These are phyloP conservation scores for Drosophila acutilabella DNA, from an alignment of 2,888 invertebrate genomes.

Conservation along the genomic window DNA sequence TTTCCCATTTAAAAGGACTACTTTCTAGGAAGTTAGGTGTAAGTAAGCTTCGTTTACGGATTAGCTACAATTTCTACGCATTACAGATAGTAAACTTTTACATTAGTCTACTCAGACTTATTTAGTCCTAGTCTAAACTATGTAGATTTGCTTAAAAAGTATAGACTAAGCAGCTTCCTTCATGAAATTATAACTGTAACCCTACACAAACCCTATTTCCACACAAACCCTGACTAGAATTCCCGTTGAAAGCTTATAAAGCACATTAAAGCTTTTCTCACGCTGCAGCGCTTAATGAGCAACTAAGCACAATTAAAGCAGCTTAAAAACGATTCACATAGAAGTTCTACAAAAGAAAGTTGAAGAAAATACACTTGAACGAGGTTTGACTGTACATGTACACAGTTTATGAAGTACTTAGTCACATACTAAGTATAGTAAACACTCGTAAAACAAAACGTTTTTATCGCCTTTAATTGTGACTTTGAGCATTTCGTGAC, in stretches of 20 bases:
- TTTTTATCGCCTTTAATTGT: constrained; percentile 37
- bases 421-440: constrained; percentile 17
- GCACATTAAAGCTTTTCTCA: constrained; percentile 9
- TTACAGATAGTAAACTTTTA: no score
- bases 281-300: not conserved
- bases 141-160: no score
- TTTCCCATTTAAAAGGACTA: no score
- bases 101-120: no score
- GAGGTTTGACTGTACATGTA: not conserved
- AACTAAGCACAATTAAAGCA: not conserved
- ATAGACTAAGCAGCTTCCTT: no score
- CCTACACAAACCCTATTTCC: no score
- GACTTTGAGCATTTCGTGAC: constrained; percentile 52
- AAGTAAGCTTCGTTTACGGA: no score
- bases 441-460: constrained; percentile 20
- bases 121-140: no score
- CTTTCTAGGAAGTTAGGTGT: no score
- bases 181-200: no score
- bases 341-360: not conserved
- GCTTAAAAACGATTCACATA: not conserved
- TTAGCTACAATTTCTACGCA: no score
- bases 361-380: not conserved
- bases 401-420: constrained; percentile 4
- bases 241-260: not conserved
- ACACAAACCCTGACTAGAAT: no score